Evolutionary conservation across 2,113 vertebrate genomes (phyloP).

Genomic region (Tamias sibiricus): DNA sequence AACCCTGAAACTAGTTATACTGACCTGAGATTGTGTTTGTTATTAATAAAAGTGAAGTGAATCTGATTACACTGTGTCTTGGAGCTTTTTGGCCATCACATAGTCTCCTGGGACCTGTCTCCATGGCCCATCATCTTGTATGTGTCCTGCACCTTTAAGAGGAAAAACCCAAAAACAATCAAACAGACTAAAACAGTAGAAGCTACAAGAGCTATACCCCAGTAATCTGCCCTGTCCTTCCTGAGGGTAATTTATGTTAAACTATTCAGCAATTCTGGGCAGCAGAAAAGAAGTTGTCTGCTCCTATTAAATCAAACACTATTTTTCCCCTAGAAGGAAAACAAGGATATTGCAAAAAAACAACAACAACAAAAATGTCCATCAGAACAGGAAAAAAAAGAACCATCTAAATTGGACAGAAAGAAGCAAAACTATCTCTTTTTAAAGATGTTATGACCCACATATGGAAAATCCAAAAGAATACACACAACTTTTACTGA

Average conservation of each 20-base stretch:
- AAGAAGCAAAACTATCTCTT: not conserved
- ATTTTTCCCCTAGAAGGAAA: not conserved
- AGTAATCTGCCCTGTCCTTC: conserved; percentile 41
- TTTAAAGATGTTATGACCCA: not conserved
- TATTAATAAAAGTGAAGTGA: conserved; percentile 87
- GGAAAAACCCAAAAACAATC: not conserved
- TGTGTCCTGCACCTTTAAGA: conserved; percentile 62
- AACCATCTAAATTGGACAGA: not conserved
- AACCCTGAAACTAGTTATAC: conserved; percentile 84
- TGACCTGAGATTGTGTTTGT: conserved; percentile 87
- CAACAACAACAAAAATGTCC: not conserved
- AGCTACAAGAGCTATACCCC: conserved; percentile 14
- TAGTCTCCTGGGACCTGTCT: not conserved
- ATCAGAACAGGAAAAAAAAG: not conserved
- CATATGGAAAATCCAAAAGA: not conserved
- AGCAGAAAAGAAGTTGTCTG: conserved; percentile 40
- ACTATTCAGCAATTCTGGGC: not conserved
- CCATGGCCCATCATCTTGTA: not conserved
- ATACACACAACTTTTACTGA: not conserved
- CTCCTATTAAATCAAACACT: conserved; percentile 16
- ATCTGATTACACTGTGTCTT: conserved; percentile 42
- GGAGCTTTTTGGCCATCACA: not conserved
- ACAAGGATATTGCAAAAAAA: not conserved
- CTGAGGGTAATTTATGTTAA: conserved; percentile 73
- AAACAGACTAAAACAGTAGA: not conserved